A percentile compares a stretch with the other conserved stretches of the same genome.
Conservation (phyloP, 2,888 invertebrate genomes). For the Ferdinandea cuprea region DNA sequence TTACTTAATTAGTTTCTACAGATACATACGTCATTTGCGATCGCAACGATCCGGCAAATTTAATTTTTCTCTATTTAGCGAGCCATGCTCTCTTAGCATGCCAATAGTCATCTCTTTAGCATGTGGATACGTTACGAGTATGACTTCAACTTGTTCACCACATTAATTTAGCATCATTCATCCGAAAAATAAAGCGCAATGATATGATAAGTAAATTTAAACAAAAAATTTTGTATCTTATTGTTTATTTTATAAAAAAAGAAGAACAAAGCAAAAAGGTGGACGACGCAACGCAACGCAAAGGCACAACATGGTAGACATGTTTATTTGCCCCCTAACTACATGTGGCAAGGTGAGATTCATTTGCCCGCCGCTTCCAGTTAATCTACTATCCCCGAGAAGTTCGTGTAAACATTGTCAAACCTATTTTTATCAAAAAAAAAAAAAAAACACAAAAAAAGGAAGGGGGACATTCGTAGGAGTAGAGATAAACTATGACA, state of each 20-base stretch:
- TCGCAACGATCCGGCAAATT: background rate
- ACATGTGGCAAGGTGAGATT: conserved; percentile 44
- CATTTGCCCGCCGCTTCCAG: conserved; percentile 38
- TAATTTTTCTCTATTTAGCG: background rate
- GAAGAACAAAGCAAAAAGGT: too few relatives aligned
- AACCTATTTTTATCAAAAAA: conserved; percentile 16
- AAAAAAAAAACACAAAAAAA: too few relatives aligned
- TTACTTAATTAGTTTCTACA: background rate
- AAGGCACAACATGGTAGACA: conserved; percentile 32
- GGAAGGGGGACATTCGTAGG: background rate
- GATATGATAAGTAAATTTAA: conserved; percentile 13
- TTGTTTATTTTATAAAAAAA: background rate
- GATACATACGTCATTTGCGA: background rate
- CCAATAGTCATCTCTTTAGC: conserved; percentile 34
- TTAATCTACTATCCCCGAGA: conserved; percentile 1
- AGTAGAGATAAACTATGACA: conserved; percentile 2
- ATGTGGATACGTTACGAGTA: conserved; percentile 16
- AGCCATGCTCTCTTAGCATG: background rate
- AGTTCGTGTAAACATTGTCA: background rate
- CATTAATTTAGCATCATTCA: conserved; percentile 45
- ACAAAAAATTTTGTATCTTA: background rate
- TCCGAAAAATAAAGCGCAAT: conserved; percentile 11
- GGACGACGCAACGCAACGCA: background rate
- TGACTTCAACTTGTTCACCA: conserved; percentile 26
- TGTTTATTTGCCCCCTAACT: conserved; percentile 26